phyloP scores from a whole-genome alignment of 2,888 invertebrate genomes.

The Gnatocerus cornutus region DNA sequence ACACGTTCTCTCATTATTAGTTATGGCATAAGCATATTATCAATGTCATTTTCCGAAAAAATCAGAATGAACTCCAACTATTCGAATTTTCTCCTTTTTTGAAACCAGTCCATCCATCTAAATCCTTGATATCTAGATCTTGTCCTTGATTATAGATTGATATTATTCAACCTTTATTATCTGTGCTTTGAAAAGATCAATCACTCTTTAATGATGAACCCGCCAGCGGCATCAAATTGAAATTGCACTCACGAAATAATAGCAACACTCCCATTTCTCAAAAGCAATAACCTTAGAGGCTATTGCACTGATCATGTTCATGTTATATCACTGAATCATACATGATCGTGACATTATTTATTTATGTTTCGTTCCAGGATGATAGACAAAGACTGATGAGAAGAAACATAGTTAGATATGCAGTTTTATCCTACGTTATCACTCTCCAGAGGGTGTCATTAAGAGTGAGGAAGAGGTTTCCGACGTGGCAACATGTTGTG shows the following conservation, averaged over 20 bases:
- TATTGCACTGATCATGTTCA: slow-evolving; percentile 47
- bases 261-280: slow-evolving; percentile 39
- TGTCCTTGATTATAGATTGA: not conserved
- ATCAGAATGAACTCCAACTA: no score
- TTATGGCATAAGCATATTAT: not conserved
- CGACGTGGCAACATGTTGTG: slow-evolving; percentile 91
- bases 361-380: slow-evolving; percentile 74
- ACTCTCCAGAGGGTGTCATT: slow-evolving; percentile 90
- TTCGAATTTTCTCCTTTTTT: no score
- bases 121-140: not conserved
- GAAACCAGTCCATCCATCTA: no score
- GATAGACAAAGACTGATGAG: slow-evolving; percentile 92
- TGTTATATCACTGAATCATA: slow-evolving; percentile 34
- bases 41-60: no score
- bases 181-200: not conserved
- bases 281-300: slow-evolving; percentile 53
- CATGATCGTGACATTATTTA: slow-evolving; percentile 30
- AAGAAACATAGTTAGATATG: slow-evolving; percentile 91
- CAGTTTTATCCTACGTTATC: slow-evolving; percentile 91
- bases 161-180: not conserved
- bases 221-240: not conserved
- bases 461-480: slow-evolving; percentile 90
- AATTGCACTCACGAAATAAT: slow-evolving; percentile 19
- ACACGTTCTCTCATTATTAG: slow-evolving; percentile 2
- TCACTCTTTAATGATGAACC: slow-evolving; percentile 1